phyloP scores from a whole-genome alignment of 1,140 invertebrate genomes.

The Bombus terrestris region DNA sequence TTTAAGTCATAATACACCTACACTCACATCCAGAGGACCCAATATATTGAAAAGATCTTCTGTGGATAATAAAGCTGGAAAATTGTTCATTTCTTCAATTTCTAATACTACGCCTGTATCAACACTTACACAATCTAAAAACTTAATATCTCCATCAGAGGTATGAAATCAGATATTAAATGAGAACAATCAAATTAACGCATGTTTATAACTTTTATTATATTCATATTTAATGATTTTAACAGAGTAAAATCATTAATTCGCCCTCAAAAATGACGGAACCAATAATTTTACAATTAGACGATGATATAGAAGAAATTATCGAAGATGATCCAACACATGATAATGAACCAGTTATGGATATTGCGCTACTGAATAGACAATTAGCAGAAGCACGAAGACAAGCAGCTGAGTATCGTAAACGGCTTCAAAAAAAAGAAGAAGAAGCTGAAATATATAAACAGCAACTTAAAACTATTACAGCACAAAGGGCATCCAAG shows the following conservation, averaged over 20 bases:
- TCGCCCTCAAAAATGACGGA: conserved; percentile 64
- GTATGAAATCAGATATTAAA: conserved; percentile 32
- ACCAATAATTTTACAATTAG: conserved; percentile 75
- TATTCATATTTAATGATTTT: conserved; percentile 12
- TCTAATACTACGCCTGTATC: conserved; percentile 67
- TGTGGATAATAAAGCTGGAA: conserved; percentile 79
- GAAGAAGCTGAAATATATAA: conserved; percentile 83
- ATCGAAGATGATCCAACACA: conserved; percentile 73
- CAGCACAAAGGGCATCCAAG: conserved; percentile 71
- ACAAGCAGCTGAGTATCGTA: conserved; percentile 82
- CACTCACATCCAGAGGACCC: conserved; percentile 69
- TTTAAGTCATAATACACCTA: conserved; percentile 71
- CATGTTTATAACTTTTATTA: neutral
- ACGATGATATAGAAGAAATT: conserved; percentile 79
- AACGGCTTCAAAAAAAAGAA: conserved; percentile 82
- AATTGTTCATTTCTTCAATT: conserved; percentile 74
- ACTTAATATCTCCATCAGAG: conserved; percentile 52
- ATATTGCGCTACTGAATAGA: conserved; percentile 80
- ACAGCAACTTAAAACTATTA: conserved; percentile 80
- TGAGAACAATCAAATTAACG: neutral
- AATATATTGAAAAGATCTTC: conserved; percentile 80
- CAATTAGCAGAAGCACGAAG: conserved; percentile 82
- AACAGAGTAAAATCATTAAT: conserved; percentile 57
- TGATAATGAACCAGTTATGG: conserved; percentile 72
- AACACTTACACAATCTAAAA: conserved; percentile 60